Evolutionary conservation across 2,888 invertebrate species (phyloP), one percentile per base, ranked within the genome.

Genomic region (Caenorhabditis sp.): DNA sequence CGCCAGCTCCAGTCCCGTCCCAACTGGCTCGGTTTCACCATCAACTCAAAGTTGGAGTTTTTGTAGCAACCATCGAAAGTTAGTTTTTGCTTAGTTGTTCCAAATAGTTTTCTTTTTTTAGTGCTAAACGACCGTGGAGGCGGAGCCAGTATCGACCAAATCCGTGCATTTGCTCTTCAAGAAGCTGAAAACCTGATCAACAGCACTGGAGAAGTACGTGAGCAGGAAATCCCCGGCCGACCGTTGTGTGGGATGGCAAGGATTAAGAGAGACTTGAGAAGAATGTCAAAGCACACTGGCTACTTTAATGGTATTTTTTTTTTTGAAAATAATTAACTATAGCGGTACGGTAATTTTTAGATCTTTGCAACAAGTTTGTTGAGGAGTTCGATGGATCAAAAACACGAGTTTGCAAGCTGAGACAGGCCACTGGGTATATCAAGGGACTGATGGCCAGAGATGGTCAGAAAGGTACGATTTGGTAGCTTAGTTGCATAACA

Each of bases 381-480:
- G 53, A 53, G 15, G 76, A 76, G 4, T 76, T 76, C 50, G 76
- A 76, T 24, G 61, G 55, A 3, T 53, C 76, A 8, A 13, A 20
- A 2, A 9, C 20, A 3, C 15, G 61, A 2, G 28, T 76, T 8
- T 24, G 13, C 18, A 76, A 68, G 18, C 22, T 76, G 24, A 51
- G 67, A 11, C 13, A 32, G 22, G 76, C 61, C 3, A 76, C 67
- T 2, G 76, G 67, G 1, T 67, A 51, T 24, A 76, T 76, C 32
- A 76, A 68, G 13, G 76, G 76, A n/a, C 8, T 76, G 0, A 15
- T 76, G 60, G 61, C 44, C 0, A 35, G 50, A n/a, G 51, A 65
- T 18, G 58, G 40, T 13, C 35, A 56, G 2, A 11, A 35, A 24
- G 24, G 69, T 70, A 32, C 15, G 8, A 18, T 28, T 26, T 5